Base-by-base conservation (phyloP, 1,140 invertebrate species). In the Heliconius nattereri region DNA sequence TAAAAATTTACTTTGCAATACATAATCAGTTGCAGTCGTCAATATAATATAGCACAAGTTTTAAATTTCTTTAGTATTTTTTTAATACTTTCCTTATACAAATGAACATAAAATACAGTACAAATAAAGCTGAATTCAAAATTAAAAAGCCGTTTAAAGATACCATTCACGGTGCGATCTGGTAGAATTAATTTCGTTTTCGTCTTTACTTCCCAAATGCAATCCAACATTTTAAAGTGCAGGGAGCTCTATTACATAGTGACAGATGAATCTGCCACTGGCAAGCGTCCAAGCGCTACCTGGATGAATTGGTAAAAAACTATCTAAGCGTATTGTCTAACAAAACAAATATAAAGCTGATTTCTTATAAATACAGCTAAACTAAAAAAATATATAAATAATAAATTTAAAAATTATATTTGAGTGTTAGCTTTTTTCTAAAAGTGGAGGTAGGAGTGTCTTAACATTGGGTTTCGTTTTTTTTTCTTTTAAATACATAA, bases 181-280 rank as follows among this genome's bases (percentile, higher is more conserved):
- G 7, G 9, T 29, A 9, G 23, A 29, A 66, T 29, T 66, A 66
- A 66, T 66, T 29, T 29, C 8, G 60, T 66, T 66, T 66, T 66
- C 60, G 23, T 66, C 60, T 66, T 29, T 66, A 66, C 26, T 29
- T 3, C 45, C 54, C n/a, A 29, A 73, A 73, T 5, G 32, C 71
- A 78, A 78, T 73, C 19, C 52, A 71, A 52, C 74, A 37, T 54
- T 78, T 70, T 78, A 78, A 78, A 78, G 70, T 78, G 71, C 76
- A 78, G 71, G 60, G 71, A 72, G 71, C 52, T 72, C 49, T 78
- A 72, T 72, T 78, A 40, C 76, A 29, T 52, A 76, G 74, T 78
- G 76, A 78, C 76, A 78, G 70, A 72, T 54, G 76, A 78, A 72
- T 76, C 57, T 60, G 74, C 35, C 76, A 52, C 75, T 81, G 80